Evolutionary conservation across 2,888 invertebrate species (phyloP), one percentile per base, ranked within the genome.

Genomic region (Lumbricus terrestris): DNA sequence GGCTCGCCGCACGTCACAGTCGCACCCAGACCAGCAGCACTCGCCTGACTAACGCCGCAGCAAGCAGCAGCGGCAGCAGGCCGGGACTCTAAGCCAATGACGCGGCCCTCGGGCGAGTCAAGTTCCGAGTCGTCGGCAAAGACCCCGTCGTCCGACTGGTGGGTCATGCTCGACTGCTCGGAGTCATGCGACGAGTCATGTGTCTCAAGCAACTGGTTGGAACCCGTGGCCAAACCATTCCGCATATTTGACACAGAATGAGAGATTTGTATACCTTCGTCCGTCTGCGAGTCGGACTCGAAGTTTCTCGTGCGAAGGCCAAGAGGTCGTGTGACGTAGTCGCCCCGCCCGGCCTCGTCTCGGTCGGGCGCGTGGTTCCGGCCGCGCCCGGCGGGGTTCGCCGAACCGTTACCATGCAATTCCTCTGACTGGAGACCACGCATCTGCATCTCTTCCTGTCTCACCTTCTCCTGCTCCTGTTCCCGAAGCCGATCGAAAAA

Each of bases 401-500:
- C 13, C 29, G 34, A 35, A 6, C 29, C n/a, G 23, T 35, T 20
- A n/a, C n/a, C n/a, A 23, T 85, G 18, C 35, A 23, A 33, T 54
- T n/a, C 89, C 34, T 47, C 69, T 6, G 29, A n/a, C 13, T 69
- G 29, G 29, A 69, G 69, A n/a, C 69, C 13, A 35, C 18, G 35
- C 85, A 35, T 18, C 85, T 37, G 85, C 85, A 85, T 0, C 42
- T 47, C 89, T 34, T 89, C 89, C 42, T 37, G 54, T 33, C 23
- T 69, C 23, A 34, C 47, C 29, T 69, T 42, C 89, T 89, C 89
- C 34, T 69, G 47, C n/a, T 90, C 90, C 35, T 88, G 90, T 38
- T 90, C 90, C 29, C 89, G 38, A 33, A 89, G 90, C n/a, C 89
- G 29, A 29, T 89, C 90, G 88, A 90, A 90, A 54, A 90, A 89